A percentile compares a stretch with the other conserved stretches of the same genome.
These are phyloP conservation scores for Athrips mouffetella DNA, from an alignment of 2,888 invertebrate genomes.

Conservation along the genomic window DNA sequence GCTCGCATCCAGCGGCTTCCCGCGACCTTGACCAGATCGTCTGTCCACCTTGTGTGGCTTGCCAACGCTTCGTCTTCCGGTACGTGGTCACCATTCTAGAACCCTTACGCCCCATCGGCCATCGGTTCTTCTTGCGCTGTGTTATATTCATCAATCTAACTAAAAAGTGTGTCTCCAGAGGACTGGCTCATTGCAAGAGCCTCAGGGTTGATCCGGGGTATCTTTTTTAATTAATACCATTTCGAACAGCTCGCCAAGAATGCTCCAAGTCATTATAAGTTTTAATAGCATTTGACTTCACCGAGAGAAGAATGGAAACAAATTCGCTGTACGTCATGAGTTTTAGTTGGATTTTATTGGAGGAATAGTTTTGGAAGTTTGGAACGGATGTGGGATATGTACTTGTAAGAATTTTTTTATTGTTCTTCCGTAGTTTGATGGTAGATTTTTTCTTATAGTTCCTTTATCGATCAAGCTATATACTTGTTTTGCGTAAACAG, in stretches of 20 bases:
- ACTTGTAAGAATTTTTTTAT: no score
- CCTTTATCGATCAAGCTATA: no score
- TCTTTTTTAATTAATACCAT: constrained; percentile 77
- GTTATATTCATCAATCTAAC: not conserved
- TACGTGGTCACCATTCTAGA: no score
- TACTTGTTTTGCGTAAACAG: no score
- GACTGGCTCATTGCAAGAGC: constrained; percentile 15
- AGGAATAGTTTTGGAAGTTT: not conserved
- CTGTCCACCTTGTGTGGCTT: no score
- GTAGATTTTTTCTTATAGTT: no score
- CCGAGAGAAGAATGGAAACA: constrained; percentile 56
- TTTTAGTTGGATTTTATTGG: constrained; percentile 40
- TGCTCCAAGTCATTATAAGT: constrained; percentile 76
- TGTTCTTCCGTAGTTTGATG: not conserved
- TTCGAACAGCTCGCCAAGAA: constrained; percentile 72
- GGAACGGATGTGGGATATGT: not conserved
- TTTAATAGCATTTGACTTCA: constrained; percentile 74
- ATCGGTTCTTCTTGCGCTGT: not conserved
- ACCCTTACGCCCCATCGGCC: no score
- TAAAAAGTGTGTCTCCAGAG: constrained; percentile 5
- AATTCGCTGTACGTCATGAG: constrained; percentile 59
- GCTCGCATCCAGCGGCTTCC: no score
- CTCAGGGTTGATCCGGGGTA: constrained; percentile 48
- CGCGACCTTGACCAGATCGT: no score
- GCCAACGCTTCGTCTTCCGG: no score